Evolutionary conservation across 2,888 invertebrate genomes (phyloP).

Genomic region (Trichopoda pennipes): DNA sequence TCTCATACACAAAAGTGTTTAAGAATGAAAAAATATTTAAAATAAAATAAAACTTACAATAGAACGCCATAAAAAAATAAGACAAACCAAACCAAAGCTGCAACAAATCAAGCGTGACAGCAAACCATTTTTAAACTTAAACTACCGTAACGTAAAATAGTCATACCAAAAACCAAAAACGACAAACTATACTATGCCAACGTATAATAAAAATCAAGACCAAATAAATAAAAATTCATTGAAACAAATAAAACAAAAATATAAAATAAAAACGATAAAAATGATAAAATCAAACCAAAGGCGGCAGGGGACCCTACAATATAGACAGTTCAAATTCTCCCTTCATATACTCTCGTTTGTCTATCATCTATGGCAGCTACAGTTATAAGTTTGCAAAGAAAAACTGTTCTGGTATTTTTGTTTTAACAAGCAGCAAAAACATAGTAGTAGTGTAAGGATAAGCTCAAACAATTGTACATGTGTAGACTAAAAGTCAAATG

Average conservation of each 20-base stretch:
- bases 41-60: conserved; percentile 22
- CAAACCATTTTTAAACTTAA: conserved; percentile 68
- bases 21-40: conserved; percentile 44
- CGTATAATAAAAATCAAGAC: conserved; percentile 58
- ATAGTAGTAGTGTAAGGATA: not conserved
- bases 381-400: conserved; percentile 16
- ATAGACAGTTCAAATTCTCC: conserved; percentile 23
- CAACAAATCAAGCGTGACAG: conserved; percentile 69
- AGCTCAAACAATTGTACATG: conserved; percentile 1
- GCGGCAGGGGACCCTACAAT: conserved; percentile 9
- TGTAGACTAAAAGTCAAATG: conserved; percentile 56
- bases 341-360: not conserved
- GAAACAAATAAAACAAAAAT: conserved; percentile 36
- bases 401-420: conserved; percentile 11
- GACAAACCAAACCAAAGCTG: conserved; percentile 53
- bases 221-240: conserved; percentile 65
- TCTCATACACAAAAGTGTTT: conserved; percentile 20
- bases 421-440: conserved; percentile 5
- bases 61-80: conserved; percentile 1
- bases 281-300: conserved; percentile 32
- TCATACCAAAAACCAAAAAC: conserved; percentile 21
- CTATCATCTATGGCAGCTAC: conserved; percentile 9
- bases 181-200: conserved; percentile 42
- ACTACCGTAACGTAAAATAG: conserved; percentile 65
- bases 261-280: conserved; percentile 26